These are phyloP conservation scores for Girardia tigrina DNA, from an alignment of 2,888 invertebrate species.

Conservation along the genomic window DNA sequence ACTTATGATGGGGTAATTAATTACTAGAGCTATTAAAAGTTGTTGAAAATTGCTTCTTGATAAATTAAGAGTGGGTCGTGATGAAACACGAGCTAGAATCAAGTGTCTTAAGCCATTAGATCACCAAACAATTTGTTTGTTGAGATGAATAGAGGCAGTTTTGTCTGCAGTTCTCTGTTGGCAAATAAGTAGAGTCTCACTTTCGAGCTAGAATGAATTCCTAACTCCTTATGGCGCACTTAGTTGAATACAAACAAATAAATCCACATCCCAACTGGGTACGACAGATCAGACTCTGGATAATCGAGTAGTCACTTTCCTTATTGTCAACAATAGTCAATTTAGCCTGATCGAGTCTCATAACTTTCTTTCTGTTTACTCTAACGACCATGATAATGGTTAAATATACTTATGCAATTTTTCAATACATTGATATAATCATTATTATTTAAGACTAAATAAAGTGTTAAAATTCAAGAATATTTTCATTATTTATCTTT, in stretches of 20 bases:
- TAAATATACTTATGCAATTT: conserved; percentile 15
- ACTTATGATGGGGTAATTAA: background rate
- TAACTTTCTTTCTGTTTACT: background rate
- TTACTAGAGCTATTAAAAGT: conserved; percentile 5
- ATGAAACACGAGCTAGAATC: conserved; percentile 23
- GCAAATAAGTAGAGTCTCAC: conserved; percentile 19
- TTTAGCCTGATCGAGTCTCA: conserved; percentile 9
- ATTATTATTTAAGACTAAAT: no score
- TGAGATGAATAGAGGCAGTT: conserved; percentile 15
- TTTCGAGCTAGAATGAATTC: conserved; percentile 20
- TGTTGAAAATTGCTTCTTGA: background rate
- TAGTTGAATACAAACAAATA: conserved; percentile 20
- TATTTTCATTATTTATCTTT: no score
- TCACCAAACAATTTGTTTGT: conserved; percentile 18
- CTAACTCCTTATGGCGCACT: conserved; percentile 15
- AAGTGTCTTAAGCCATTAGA: conserved; percentile 23
- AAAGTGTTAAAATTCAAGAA: no score
- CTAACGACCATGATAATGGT: conserved; percentile 8
- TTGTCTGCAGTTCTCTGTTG: conserved; percentile 19
- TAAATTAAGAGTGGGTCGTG: conserved; percentile 5
- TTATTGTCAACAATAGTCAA: conserved; percentile 23
- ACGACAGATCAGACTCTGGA: background rate
- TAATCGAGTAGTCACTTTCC: conserved; percentile 18
- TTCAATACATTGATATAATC: background rate
- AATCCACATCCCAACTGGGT: background rate